phyloP scores from a whole-genome alignment of 2,888 invertebrate genomes.

The Xylota sylvarum region DNA sequence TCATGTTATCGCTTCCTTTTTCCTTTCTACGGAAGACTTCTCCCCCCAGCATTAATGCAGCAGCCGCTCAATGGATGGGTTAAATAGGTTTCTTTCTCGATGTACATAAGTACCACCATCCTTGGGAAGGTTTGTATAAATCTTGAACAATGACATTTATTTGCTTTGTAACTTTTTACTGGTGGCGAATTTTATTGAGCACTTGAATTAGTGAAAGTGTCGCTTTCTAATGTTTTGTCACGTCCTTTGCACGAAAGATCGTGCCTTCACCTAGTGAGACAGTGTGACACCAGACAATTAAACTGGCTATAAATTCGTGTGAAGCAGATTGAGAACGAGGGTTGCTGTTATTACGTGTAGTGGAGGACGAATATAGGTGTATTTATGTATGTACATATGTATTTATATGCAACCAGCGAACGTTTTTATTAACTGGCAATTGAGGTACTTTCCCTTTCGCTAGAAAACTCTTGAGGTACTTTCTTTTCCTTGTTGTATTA shows the following conservation, averaged over 20 bases:
- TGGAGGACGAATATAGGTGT: background rate
- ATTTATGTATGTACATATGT: too few species aligned
- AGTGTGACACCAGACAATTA: slow-evolving; percentile 36
- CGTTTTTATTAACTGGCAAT: slow-evolving; percentile 31
- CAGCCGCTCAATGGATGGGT: slow-evolving; percentile 12
- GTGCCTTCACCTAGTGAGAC: slow-evolving; percentile 17
- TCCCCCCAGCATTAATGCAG: background rate
- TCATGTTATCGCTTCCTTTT: slow-evolving; percentile 19
- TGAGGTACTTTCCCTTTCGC: slow-evolving; percentile 5
- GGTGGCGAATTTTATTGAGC: slow-evolving; percentile 46
- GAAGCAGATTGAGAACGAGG: slow-evolving; percentile 12
- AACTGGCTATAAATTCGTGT: slow-evolving; percentile 43
- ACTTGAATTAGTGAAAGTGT: slow-evolving; percentile 42
- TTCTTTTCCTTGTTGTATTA: background rate
- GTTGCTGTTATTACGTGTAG: slow-evolving; percentile 1
- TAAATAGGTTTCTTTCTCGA: slow-evolving; percentile 5
- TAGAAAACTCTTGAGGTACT: background rate
- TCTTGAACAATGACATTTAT: slow-evolving; percentile 52
- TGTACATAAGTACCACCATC: slow-evolving; percentile 1
- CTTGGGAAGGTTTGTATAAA: slow-evolving; percentile 31
- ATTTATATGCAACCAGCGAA: background rate
- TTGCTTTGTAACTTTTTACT: slow-evolving; percentile 52
- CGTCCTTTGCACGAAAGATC: background rate
- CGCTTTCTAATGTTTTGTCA: slow-evolving; percentile 22
- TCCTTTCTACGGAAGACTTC: background rate